A percentile compares a stretch with the other conserved stretches of the same genome.
phyloP scores from a whole-genome alignment of 2,113 vertebrate species.

The Oncorhynchus mykiss region DNA sequence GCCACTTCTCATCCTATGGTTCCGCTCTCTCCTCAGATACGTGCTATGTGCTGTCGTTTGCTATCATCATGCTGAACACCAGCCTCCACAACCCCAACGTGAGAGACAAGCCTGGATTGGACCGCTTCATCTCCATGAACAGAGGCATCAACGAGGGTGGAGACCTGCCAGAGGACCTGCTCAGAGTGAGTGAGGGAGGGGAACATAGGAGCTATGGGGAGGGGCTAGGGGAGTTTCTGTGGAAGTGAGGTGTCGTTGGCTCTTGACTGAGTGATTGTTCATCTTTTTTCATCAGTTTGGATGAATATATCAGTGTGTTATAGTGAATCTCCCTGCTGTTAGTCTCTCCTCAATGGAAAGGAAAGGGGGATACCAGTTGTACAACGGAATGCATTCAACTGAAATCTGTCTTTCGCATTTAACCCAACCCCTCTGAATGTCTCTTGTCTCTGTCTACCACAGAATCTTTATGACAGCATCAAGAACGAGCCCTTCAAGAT shows the following conservation, averaged over 20 bases:
- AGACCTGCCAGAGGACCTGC: slow-evolving; percentile 87
- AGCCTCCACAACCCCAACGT: slow-evolving; percentile 91
- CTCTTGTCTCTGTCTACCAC: not conserved
- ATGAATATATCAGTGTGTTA: too few relatives aligned
- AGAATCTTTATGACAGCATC: slow-evolving; percentile 92
- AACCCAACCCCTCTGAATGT: not conserved
- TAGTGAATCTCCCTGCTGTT: not conserved
- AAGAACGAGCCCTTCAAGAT: slow-evolving; percentile 93
- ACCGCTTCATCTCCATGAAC: slow-evolving; percentile 91
- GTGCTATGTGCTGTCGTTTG: slow-evolving; percentile 88
- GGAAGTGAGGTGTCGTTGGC: too few relatives aligned
- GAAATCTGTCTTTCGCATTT: too few relatives aligned
- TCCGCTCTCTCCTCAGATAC: slow-evolving; percentile 74
- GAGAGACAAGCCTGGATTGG: slow-evolving; percentile 84
- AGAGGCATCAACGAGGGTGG: slow-evolving; percentile 90
- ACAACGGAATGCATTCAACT: too few relatives aligned
- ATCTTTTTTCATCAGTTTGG: too few relatives aligned
- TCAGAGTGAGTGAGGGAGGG: slow-evolving; percentile 70
- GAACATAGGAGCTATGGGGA: not conserved
- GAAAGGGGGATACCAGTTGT: too few relatives aligned
- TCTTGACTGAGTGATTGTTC: too few relatives aligned
- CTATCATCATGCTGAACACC: slow-evolving; percentile 93
- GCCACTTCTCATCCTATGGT: not conserved
- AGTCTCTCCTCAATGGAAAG: not conserved
- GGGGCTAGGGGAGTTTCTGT: too few relatives aligned